Base-by-base conservation (phyloP, 2,113 vertebrate species). In the Caranx ignobilis region DNA sequence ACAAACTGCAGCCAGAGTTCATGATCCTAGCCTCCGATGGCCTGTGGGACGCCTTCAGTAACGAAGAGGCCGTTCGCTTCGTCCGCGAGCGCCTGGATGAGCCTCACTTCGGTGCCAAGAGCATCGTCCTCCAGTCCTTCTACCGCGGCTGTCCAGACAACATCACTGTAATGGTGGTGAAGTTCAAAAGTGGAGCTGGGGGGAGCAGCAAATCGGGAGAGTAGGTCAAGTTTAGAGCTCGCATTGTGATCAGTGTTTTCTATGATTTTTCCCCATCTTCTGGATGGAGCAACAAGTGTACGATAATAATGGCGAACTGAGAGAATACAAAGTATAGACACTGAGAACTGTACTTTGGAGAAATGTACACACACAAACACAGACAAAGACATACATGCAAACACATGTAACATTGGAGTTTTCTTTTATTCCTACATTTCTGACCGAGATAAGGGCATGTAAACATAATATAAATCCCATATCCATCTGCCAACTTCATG, bases 161-260 rank as follows among this genome's bases (percentile, higher is more conserved):
- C 66, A 99, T 99, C 82, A 99, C 98, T 0, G 98, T 99, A 81
- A 99, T 99, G 98, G 97, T 99, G 90, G 97, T 99, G 67, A 99
- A 99, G 94, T 98, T 99, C 92, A 97, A 97, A 90, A 93, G 93
- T 16, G 96, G 96, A 34, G 85, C 85, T 70, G 96, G 95, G 80
- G 95, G 85, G 2, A 87, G 91, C 56, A 88, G 82, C 93, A 98
- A 96, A 93, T 85, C 93, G 0, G 94, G 96, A 64, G 95, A 97
- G 82, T 95, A 97, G 83, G 35, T 50, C 1, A 21, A 6, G n/a
- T 52, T 47, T 48, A 59, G 72, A 65, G 81, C 71, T 70, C 16
- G 35, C 21, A 35, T 21, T 74, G 48, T 43, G 71, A 76, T 87
- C 64, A 75, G 6, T 31, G n/a, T 39, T 67, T 71, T 55, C 37